Evolutionary conservation across 2,797 vertebrate genomes (phyloP), one percentile per base, ranked within the genome.

Genomic region (Characodon lateralis): DNA sequence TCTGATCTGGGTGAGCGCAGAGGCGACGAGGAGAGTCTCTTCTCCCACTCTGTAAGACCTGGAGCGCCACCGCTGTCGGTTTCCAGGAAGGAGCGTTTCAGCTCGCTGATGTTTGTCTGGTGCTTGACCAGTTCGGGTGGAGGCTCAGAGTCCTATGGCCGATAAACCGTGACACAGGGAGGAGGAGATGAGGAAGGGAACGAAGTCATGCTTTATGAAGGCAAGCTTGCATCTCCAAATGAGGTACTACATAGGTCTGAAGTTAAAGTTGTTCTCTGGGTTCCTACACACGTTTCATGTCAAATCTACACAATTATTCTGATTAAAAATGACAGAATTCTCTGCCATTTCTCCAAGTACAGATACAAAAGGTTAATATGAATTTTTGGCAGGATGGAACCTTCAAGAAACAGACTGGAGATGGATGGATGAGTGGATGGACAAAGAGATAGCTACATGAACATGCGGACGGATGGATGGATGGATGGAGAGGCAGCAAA

Each of bases 11-110:
- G 94, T 0, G 96, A 96, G 84, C 79, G 85, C 59, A 95, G 94
- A 0, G 97, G 96, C 79, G 97, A 97, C 24, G 97, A 97, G 72
- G 97, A 96, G 81, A 99, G 97, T 72, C 98, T 96, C 93, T 96
- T 97, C 88, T 98, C 98, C 98, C 98, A 99, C 79, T 99, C 98
- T 0, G 96, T 97, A 28, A 93, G 93, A 61, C 96, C 93, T 22
- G 94, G 84, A 84, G 48, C 88, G 24, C 90, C 92, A 84, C 41
- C 0, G 68, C 91, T 88, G 24, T 90, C 95, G 9, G 96, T 97
- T 95, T 99, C 97, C 95, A 99, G 94, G 95, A 99, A 99, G 88
- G 96, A 98, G 90, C 97, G 96, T 95, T 99, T 99, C 95, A 99
- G 94, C 89, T 98, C 96, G 61, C 96, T 98, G 94, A 99, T 97